Base-by-base conservation (phyloP, 2,797 vertebrate species). In the Taeniopygia guttata region DNA sequence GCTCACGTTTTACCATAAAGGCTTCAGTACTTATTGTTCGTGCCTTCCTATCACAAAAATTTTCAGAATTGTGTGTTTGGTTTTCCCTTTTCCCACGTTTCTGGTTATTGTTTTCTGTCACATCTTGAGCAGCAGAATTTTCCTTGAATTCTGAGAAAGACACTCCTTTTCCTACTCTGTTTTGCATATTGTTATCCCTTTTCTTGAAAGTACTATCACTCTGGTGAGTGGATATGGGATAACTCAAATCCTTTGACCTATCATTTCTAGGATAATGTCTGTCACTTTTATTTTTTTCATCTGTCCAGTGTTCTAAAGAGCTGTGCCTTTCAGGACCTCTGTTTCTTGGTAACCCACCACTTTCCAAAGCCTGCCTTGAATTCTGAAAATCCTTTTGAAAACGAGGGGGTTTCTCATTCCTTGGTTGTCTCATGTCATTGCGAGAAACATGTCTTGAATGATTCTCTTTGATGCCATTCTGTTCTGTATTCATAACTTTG, bases 321-420 rank as follows among this genome's bases (percentile, higher is more conserved):
- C 60, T 96, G 16, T 96, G 98, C 91, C 97, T 98, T 94, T 99
- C 99, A 80, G 98, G 97, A 82, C 98, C 98, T 97, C 97, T 98
- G 97, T 97, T 98, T 93, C 98, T 98, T 59, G 95, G 92, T 78
- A 98, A 97, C 36, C 97, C 97, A 34, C 95, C 84, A 38, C 97
- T 93, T 89, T 99, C 98, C 81, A 98, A 97, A 94, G 97, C 89
- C 36, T 99, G 98, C 91, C 98, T 99, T 46, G 98, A 98, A 93
- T 98, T 98, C 82, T 99, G 98, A 48, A 96, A 96, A 83, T 99
- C 99, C 94, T 97, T 98, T 97, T 99, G 98, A 97, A 99, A 99
- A 87, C 99, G 99, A 90, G 99, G 99, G 4, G 99, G 99, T 81
- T 98, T 98, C 94, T 99, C 99, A 55, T 98, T 99, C 95, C 99